phyloP scores from a whole-genome alignment of 2,797 vertebrate genomes.

The Allochrocebus solatus region DNA sequence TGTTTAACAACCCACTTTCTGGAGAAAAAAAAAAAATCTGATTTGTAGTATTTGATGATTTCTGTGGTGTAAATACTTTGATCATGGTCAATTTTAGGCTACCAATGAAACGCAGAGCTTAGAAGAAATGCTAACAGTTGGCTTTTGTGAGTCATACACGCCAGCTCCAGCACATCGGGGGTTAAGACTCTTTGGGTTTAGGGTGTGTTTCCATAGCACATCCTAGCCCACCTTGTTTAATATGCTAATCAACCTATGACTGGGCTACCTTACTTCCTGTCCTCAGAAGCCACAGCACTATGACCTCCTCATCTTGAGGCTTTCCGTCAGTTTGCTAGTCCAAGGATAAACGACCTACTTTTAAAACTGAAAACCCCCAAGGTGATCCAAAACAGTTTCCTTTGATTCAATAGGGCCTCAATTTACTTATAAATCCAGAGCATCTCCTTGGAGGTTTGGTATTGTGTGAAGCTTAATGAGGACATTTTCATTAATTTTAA shows the following conservation, averaged over 20 bases:
- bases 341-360: not conserved
- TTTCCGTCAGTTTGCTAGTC: too few relatives aligned
- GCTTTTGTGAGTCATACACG: too few relatives aligned
- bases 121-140: not conserved
- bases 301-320: not conserved
- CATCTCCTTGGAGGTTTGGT: not conserved
- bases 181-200: not conserved
- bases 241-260: rapidly evolving
- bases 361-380: not conserved
- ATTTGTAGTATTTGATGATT: not conserved
- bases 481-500: not conserved
- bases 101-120: not conserved
- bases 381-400: too few relatives aligned
- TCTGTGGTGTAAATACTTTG: not conserved
- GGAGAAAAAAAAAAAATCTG: not conserved
- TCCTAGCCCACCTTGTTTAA: not conserved
- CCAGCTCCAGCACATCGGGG: not conserved
- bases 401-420: not conserved
- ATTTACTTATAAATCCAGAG: not conserved
- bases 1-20: not conserved
- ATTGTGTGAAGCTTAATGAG: not conserved
- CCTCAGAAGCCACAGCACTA: rapidly evolving
- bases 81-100: not conserved
- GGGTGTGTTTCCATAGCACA: not conserved
- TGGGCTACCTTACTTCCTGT: rapidly evolving